Conservation (phyloP, 2,888 invertebrate species). For the Endotricha flammealis region DNA sequence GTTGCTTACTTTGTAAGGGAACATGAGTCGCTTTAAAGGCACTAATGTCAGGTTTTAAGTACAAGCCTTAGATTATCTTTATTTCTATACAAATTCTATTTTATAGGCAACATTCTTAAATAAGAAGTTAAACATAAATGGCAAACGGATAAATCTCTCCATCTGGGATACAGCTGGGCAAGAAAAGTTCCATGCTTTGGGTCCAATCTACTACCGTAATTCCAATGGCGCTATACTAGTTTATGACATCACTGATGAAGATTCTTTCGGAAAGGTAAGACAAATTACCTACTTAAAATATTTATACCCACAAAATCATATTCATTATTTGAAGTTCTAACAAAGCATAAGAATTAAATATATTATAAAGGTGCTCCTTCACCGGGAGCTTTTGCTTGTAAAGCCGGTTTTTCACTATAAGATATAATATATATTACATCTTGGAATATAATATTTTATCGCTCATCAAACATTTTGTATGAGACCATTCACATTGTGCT, state of each 20-base stretch:
- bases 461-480: no score
- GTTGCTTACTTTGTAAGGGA: no score
- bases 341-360: not conserved
- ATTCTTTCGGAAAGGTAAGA: conserved; percentile 93
- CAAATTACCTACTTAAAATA: conserved; percentile 2
- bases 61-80: conserved; percentile 11
- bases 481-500: no score
- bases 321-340: no score
- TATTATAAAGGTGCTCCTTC: not conserved
- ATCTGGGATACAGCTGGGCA: conserved; percentile 99
- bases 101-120: conserved; percentile 96
- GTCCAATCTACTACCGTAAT: conserved; percentile 98
- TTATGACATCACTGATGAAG: conserved; percentile 98
- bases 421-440: no score
- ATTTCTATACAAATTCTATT: no score
- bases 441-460: no score
- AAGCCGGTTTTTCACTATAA: no score
- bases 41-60: no score
- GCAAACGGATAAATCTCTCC: conserved; percentile 91
- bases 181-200: conserved; percentile 97
- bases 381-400: no score
- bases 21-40: no score
- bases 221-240: conserved; percentile 98
- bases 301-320: no score
- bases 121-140: conserved; percentile 94